Conservation (phyloP, 1,140 invertebrate genomes). For the Drosophila suzukii region DNA sequence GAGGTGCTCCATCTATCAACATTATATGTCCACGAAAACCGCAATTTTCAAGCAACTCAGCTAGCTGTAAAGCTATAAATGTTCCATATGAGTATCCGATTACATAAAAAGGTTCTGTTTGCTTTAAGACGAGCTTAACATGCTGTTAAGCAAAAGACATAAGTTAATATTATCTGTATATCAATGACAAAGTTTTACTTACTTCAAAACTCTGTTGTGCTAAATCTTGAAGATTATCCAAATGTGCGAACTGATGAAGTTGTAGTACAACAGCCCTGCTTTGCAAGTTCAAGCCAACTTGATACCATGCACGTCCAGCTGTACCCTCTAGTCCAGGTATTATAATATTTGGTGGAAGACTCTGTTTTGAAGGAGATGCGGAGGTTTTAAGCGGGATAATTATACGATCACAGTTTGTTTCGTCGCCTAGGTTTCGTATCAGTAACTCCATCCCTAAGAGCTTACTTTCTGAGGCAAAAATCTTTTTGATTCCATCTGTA, state of each 20-base stretch:
- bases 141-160: constrained; percentile 46
- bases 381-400: constrained; percentile 72
- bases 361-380: constrained; percentile 78
- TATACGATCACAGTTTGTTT: constrained; percentile 76
- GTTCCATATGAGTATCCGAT: constrained; percentile 89
- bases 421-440: constrained; percentile 86
- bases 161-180: background rate
- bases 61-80: constrained; percentile 86
- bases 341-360: constrained; percentile 87
- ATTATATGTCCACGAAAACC: constrained; percentile 86
- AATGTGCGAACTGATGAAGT: constrained; percentile 55
- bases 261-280: constrained; percentile 63
- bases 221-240: constrained; percentile 62
- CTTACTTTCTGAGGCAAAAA: constrained; percentile 67
- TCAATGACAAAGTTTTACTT: constrained; percentile 7
- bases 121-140: constrained; percentile 87
- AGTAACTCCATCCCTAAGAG: constrained; percentile 85
- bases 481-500: constrained; percentile 83
- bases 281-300: constrained; percentile 54
- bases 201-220: constrained; percentile 61
- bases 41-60: constrained; percentile 86
- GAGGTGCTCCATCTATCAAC: constrained; percentile 87
- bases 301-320: constrained; percentile 84
- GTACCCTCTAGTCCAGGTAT: constrained; percentile 93
- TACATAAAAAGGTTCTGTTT: constrained; percentile 85